A percentile compares a stretch with the other conserved stretches of the same genome.
Evolutionary conservation across 2,797 vertebrate genomes (phyloP).

Genomic region (Scleropages formosus): DNA sequence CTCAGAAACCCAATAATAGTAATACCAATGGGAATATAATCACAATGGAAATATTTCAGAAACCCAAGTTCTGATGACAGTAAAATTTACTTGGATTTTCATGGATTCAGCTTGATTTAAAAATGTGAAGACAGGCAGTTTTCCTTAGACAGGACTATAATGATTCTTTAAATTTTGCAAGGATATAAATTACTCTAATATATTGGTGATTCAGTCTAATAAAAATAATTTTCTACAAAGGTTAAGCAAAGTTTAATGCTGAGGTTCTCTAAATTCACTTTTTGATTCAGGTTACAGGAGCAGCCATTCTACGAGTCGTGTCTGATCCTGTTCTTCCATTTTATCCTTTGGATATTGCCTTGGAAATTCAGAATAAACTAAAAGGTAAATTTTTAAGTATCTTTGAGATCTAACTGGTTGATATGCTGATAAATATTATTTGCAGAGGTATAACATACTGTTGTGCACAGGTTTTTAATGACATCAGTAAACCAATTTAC

Average conservation of each 20-base stretch:
- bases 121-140: too few species aligned
- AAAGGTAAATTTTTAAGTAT: conserved; percentile 71
- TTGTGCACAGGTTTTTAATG: too few species aligned
- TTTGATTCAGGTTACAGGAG: conserved; percentile 81
- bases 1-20: too few species aligned
- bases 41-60: too few species aligned
- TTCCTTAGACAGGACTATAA: too few species aligned
- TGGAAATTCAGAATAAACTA: conserved; percentile 88
- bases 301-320: conserved; percentile 82
- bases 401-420: neutral
- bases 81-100: too few species aligned
- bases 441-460: neutral
- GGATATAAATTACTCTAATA: neutral
- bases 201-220: neutral
- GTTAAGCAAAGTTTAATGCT: neutral
- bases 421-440: neutral
- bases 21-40: too few species aligned
- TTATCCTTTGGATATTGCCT: conserved; percentile 84
- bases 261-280: conserved; percentile 20
- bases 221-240: too few species aligned
- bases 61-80: too few species aligned
- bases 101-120: too few species aligned
- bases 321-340: conserved; percentile 86
- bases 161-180: neutral
- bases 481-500: too few species aligned